phyloP scores from a whole-genome alignment of 1,140 invertebrate genomes.

The Papilio machaon region DNA sequence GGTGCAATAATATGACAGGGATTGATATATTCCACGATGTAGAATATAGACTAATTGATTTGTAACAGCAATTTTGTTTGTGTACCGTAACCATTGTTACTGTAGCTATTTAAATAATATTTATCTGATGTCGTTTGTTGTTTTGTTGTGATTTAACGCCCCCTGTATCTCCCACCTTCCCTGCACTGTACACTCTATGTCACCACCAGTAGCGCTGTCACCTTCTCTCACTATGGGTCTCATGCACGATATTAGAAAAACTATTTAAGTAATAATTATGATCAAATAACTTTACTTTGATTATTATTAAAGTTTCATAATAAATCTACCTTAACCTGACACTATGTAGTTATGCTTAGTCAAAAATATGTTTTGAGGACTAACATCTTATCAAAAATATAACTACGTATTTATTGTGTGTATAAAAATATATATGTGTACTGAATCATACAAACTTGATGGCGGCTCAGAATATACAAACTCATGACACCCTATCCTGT shows the following conservation, averaged over 20 bases:
- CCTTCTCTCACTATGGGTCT: not conserved
- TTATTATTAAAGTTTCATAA: not conserved
- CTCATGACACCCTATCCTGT: too few relatives aligned
- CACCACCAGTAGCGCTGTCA: not conserved
- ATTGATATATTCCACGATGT: not conserved
- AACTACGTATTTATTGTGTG: too few relatives aligned
- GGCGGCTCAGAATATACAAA: too few relatives aligned
- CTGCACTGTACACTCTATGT: not conserved
- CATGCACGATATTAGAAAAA: not conserved
- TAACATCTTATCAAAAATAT: not conserved
- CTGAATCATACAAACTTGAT: too few relatives aligned
- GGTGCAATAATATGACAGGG: not conserved
- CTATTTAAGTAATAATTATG: too few relatives aligned
- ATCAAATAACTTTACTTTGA: not conserved
- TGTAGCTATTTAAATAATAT: constrained; percentile 13
- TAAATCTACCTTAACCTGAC: not conserved
- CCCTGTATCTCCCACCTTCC: not conserved
- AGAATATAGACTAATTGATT: not conserved
- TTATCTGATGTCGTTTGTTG: not conserved
- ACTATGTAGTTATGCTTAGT: not conserved
- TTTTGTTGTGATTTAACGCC: constrained; percentile 7
- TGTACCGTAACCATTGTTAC: not conserved
- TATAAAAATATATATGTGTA: too few relatives aligned
- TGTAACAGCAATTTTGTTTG: not conserved
- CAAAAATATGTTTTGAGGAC: not conserved